phyloP scores from a whole-genome alignment of 1,140 invertebrate genomes.

The Musca domestica region DNA sequence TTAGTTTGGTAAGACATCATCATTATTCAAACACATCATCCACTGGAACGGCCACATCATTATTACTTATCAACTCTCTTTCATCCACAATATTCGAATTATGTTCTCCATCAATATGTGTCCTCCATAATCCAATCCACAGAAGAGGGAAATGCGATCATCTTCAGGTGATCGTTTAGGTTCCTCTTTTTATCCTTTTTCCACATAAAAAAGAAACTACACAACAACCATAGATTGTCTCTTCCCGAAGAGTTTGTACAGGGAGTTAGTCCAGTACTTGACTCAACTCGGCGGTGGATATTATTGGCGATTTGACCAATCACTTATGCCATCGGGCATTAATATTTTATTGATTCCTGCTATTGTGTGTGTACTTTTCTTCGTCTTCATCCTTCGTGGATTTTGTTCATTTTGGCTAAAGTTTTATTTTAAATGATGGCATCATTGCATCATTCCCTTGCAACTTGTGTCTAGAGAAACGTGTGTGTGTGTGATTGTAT shows the following conservation, averaged over 20 bases:
- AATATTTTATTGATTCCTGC: constrained; percentile 30
- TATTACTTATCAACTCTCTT: constrained; percentile 9
- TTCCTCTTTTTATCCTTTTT: too few species aligned
- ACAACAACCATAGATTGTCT: too few species aligned
- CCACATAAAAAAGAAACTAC: too few species aligned
- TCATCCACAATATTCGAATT: constrained; percentile 3
- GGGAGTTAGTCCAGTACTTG: too few species aligned
- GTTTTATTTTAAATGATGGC: constrained; percentile 20
- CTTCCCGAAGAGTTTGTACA: too few species aligned
- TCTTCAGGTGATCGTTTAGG: background rate
- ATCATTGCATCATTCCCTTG: background rate
- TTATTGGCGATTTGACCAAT: constrained; percentile 27
- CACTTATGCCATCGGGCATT: constrained; percentile 30
- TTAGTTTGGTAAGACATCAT: constrained; percentile 10
- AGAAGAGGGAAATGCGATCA: too few species aligned
- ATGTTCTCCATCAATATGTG: constrained; percentile 8
- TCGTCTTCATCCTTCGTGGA: too few species aligned
- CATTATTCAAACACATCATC: constrained; percentile 10
- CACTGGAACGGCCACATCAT: background rate
- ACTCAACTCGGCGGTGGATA: background rate
- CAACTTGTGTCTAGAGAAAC: too few species aligned
- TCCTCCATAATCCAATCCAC: background rate
- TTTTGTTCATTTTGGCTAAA: background rate
- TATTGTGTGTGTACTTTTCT: too few species aligned
- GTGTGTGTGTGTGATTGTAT: background rate